A percentile compares a stretch with the other conserved stretches of the same genome.
These are phyloP conservation scores for Alouatta palliata DNA, from an alignment of 2,113 vertebrate genomes.

Conservation along the genomic window DNA sequence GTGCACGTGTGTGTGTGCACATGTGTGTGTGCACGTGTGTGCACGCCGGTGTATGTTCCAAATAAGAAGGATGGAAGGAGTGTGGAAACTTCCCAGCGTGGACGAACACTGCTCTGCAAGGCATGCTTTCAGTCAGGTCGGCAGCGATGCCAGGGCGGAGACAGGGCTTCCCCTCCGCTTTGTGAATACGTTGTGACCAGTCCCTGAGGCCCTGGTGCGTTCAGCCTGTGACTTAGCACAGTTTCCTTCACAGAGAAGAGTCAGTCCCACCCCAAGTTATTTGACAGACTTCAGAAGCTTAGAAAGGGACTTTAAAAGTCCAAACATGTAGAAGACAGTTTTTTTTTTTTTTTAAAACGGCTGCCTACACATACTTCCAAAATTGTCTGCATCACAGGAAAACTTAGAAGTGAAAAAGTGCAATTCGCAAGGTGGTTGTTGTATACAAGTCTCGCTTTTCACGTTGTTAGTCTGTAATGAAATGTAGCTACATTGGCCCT, in stretches of 20 bases:
- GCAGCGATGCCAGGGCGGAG: neutral
- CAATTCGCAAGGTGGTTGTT: neutral
- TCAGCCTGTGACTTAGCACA: neutral
- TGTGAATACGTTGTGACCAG: no score
- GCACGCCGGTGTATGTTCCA: neutral
- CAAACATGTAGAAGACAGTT: slow-evolving; percentile 25
- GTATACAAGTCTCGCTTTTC: neutral
- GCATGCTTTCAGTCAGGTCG: neutral
- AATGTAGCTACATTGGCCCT: neutral
- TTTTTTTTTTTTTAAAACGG: neutral
- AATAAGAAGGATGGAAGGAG: neutral
- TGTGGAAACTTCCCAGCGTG: neutral
- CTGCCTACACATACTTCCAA: slow-evolving; percentile 34
- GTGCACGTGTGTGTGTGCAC: no score
- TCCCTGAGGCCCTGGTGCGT: neutral
- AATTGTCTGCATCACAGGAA: slow-evolving; percentile 47
- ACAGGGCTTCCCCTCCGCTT: fast-evolving
- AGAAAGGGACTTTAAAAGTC: slow-evolving; percentile 60
- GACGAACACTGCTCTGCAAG: neutral
- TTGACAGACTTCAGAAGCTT: slow-evolving; percentile 42
- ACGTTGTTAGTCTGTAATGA: neutral
- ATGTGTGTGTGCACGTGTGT: no score
- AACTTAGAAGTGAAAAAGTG: neutral
- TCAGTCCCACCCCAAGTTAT: neutral
- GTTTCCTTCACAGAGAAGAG: neutral